A percentile compares a stretch with the other conserved stretches of the same genome.
phyloP scores from a whole-genome alignment of 37 sponge, comb jelly and placozoan genomes.

The Eunapius fragilis region DNA sequence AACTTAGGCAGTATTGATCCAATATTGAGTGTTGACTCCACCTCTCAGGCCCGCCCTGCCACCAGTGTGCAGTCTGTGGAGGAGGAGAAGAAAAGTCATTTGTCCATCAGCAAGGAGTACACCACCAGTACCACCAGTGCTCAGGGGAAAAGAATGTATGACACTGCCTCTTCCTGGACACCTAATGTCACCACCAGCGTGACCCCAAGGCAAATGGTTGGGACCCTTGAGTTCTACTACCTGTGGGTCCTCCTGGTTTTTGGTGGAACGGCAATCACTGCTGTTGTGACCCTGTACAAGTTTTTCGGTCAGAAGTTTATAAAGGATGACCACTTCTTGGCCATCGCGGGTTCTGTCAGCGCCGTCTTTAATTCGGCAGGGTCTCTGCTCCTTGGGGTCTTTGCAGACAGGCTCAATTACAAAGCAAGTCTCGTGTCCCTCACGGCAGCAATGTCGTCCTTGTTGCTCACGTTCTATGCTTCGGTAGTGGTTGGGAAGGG shows the following conservation, averaged over 20 bases:
- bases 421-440: conserved; percentile 63
- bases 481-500: conserved; percentile 14
- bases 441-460: conserved; percentile 23
- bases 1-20: too few relatives aligned
- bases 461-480: conserved; percentile 49
- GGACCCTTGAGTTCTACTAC: conserved; percentile 62
- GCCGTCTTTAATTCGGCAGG: conserved; percentile 69
- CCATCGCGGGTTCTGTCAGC: conserved; percentile 50
- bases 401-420: conserved; percentile 68
- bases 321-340: conserved; percentile 73
- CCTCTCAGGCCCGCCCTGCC: too few relatives aligned
- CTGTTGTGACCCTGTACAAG: conserved; percentile 70
- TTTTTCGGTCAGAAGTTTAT: conserved; percentile 51
- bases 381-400: conserved; percentile 70
- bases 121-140: too few relatives aligned
- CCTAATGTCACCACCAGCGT: conserved; percentile 36
- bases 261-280: conserved; percentile 50
- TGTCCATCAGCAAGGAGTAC: too few relatives aligned
- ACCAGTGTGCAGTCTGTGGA: too few relatives aligned
- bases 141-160: too few relatives aligned
- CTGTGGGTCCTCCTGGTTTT: conserved; percentile 79
- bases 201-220: conserved; percentile 63
- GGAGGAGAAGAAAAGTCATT: too few relatives aligned
- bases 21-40: too few relatives aligned
- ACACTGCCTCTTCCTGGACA: background rate